Evolutionary conservation across 2,888 invertebrate species (phyloP), one percentile per base, ranked within the genome.

Genomic region (Sclerodermus sp.): DNA sequence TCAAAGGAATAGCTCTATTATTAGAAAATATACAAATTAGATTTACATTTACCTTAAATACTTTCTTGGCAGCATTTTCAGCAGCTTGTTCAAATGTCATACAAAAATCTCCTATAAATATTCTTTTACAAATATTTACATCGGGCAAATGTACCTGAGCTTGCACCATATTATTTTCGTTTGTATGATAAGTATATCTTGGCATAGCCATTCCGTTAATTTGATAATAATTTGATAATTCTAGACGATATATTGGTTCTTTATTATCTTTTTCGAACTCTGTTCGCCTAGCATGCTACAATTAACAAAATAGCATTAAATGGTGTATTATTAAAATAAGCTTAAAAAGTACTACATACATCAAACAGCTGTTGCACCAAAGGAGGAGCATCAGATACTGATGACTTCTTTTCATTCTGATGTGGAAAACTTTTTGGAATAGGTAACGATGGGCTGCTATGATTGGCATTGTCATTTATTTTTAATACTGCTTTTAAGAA

Each of bases 131-230:
- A 23, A 23, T 23, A 23, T 23, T 23, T 23, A 8, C 8, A 57
- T 80, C 80, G 0, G 81, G 79, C 32, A 85, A 58, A 1, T 74
- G 71, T 23, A 85, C 79, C 54, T 80, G 79, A 0, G 82, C 81
- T 40, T 67, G 70, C 13, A 78, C 67, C 14, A 67, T 54, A 40
- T 74, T 73, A 13, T 73, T 69, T 1, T 65, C 55, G 16, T 74
- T 67, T n/a, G 71, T 69, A 6, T 66, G 47, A 58, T 82, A 82
- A 47, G 68, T 77, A 59, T 82, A 83, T 13, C 78, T 71, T 2
- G 82, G 82, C 53, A 80, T 73, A 32, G 80, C 81, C 6, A 76
- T 60, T 15, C 77, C 73, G 23, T 77, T 74, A 1, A 76, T 57
- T 58, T 82, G 81, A 51, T 74, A 82, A 57, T 79, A 76, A 17